Conservation (phyloP, 2,888 invertebrate species). For the Uloborus plumipes region DNA sequence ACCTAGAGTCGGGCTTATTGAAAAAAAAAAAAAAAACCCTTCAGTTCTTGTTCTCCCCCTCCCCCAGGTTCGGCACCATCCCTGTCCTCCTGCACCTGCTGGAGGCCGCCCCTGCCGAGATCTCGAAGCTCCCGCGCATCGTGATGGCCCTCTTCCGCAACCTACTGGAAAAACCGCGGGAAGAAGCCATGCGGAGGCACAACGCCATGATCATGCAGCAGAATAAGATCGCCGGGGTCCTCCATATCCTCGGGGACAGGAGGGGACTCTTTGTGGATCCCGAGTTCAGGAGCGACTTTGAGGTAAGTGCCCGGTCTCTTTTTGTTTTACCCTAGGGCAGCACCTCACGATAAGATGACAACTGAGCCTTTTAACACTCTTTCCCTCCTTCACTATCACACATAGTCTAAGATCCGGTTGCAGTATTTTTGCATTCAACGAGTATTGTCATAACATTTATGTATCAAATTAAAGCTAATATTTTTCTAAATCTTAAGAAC, state of each 20-base stretch:
- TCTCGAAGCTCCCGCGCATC: slow-evolving; percentile 31
- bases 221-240: slow-evolving; percentile 14
- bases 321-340: too few relatives aligned
- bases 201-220: slow-evolving; percentile 39
- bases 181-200: slow-evolving; percentile 1
- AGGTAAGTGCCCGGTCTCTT: slow-evolving; percentile 1
- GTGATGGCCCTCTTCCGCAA: slow-evolving; percentile 30
- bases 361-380: too few relatives aligned
- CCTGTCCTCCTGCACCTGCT: slow-evolving; percentile 28
- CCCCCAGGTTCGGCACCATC: slow-evolving; percentile 7
- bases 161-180: slow-evolving; percentile 40
- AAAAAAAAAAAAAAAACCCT: too few relatives aligned
- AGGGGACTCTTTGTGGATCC: background rate
- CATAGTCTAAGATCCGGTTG: too few relatives aligned
- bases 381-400: too few relatives aligned
- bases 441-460: too few relatives aligned
- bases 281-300: slow-evolving; percentile 28
- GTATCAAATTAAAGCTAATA: too few relatives aligned
- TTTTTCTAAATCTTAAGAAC: too few relatives aligned
- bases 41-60: too few relatives aligned
- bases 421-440: too few relatives aligned
- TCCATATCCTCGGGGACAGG: slow-evolving; percentile 6
- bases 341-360: too few relatives aligned
- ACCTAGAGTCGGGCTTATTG: too few relatives aligned
- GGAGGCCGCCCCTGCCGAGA: slow-evolving; percentile 21